phyloP scores from a whole-genome alignment of 2,888 invertebrate species.

The Xanthostigma xanthostigma region DNA sequence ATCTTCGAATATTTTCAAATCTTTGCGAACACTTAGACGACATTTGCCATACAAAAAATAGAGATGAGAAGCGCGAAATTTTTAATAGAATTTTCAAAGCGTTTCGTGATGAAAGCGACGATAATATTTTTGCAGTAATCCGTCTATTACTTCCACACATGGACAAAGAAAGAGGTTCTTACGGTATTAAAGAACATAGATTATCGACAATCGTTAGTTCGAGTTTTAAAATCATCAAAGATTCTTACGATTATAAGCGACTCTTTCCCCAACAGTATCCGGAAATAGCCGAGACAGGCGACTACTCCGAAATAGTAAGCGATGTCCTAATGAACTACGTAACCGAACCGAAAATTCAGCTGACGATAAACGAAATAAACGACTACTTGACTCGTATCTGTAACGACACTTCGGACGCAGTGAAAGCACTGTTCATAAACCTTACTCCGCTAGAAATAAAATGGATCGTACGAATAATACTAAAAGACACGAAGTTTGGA shows the following conservation, averaged over 20 bases:
- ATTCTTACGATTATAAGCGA: constrained; percentile 38
- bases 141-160: constrained; percentile 63
- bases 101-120: no score
- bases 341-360: constrained; percentile 25
- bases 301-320: constrained; percentile 71
- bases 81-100: no score
- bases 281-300: constrained; percentile 35
- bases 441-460: constrained; percentile 65
- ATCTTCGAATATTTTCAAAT: no score
- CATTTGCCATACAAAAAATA: no score
- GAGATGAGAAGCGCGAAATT: no score
- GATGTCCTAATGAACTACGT: constrained; percentile 47
- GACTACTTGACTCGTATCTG: constrained; percentile 32
- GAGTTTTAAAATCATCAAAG: constrained; percentile 56
- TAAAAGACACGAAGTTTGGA: constrained; percentile 71
- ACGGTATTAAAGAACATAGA: constrained; percentile 67
- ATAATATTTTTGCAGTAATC: constrained; percentile 54
- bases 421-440: constrained; percentile 37
- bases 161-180: constrained; percentile 66
- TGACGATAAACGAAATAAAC: constrained; percentile 60
- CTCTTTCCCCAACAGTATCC: constrained; percentile 27
- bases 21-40: no score
- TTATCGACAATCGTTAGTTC: constrained; percentile 60
- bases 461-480: constrained; percentile 78
- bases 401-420: background rate